Base-by-base conservation (phyloP, 2,888 invertebrate genomes). In the Ochropleura plecta region DNA sequence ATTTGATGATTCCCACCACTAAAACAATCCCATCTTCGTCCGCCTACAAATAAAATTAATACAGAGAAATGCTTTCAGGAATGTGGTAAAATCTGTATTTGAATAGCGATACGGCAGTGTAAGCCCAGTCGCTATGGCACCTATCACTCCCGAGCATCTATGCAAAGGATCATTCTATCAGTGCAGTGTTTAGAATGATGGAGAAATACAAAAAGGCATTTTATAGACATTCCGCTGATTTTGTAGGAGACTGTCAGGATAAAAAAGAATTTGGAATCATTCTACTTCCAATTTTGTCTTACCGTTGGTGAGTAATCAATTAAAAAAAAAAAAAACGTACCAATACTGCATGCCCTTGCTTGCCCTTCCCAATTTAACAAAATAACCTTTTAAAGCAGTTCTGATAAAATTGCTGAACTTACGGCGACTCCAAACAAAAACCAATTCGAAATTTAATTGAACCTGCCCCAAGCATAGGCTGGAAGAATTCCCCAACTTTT, bases 401-500 rank as follows among this genome's bases (percentile, higher is more conserved):
- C 49, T 64, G 12, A 53, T 73, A 65, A 80, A 73, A 73, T 79
- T 51, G 18, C 55, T 18, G 20, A 64, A 40, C 40, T 40, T 48
- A 49, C 20, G 46, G 53, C 49, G 49, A 75, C 20, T 30, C n/a
- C 16, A 46, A 63, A 63, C 20, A 51, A 67, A 78, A 76, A 81
- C 75, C 66, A 75, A 81, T 78, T 64, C 46, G n/a, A 42, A 81
- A 76, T 78, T 68, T 78, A 81, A 81, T 78, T 78, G 76, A 42
- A n/a, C 40, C 30, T 57, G 48, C 63, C 46, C 16, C 30, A 5
- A 51, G 63, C n/a, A 20, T n/a, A n/a, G 46, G 12, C 63, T 53
- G 8, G 10, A 66, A 78, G 76, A 76, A 76, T 78, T 81, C 6
- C 14, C 18, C 5, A 81, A 78, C 53, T 81, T 59, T 76, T 48